Evolutionary conservation across 1,140 invertebrate species (phyloP).

Genomic region (Agraylea sexmaculata): DNA sequence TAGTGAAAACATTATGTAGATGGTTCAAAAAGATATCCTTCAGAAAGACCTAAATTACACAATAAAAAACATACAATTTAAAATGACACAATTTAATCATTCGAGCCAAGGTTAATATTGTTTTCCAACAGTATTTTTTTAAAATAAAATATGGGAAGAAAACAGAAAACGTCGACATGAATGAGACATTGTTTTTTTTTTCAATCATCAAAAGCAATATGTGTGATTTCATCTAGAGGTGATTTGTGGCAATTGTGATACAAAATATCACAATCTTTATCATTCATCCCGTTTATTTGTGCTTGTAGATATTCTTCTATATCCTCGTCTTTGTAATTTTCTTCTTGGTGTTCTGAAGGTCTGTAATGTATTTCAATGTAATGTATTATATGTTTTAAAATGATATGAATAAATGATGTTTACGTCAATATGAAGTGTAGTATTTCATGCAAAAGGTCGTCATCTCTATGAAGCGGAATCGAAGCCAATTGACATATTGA

Average conservation of each 20-base stretch:
- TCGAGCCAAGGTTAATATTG: too few relatives aligned
- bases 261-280: slow-evolving; percentile 11
- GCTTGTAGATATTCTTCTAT: slow-evolving; percentile 12
- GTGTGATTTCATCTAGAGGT: slow-evolving; percentile 12
- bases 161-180: too few relatives aligned
- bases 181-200: too few relatives aligned
- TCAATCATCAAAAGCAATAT: slow-evolving; percentile 11
- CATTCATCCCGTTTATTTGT: slow-evolving; percentile 7
- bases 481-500: slow-evolving; percentile 32
- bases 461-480: slow-evolving; percentile 31
- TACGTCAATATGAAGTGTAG: slow-evolving; percentile 33
- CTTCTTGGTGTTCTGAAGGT: slow-evolving; percentile 14
- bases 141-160: too few relatives aligned
- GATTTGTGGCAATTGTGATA: slow-evolving; percentile 12
- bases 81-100: too few relatives aligned
- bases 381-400: slow-evolving; percentile 4
- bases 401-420: slow-evolving; percentile 16
- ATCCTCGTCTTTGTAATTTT: background rate
- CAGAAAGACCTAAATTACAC: too few relatives aligned
- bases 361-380: slow-evolving; percentile 10
- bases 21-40: too few relatives aligned
- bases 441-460: slow-evolving; percentile 36
- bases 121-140: too few relatives aligned
- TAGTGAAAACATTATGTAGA: too few relatives aligned
- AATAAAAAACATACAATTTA: too few relatives aligned